Conservation (phyloP, 2,113 vertebrate genomes). For the Chloropsis cyanopogon region DNA sequence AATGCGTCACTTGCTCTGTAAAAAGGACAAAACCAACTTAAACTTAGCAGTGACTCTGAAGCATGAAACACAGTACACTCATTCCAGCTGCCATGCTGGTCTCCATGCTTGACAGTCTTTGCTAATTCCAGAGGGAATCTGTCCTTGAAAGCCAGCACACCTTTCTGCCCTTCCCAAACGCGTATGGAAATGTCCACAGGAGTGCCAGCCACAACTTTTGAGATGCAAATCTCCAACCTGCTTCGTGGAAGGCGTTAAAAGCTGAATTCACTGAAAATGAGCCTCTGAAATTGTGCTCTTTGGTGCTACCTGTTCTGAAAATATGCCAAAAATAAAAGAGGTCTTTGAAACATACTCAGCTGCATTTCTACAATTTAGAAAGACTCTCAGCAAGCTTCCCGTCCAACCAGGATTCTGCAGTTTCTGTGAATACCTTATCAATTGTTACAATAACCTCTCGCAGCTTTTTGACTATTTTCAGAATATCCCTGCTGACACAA, state of each 20-base stretch:
- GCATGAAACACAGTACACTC: neutral
- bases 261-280: neutral
- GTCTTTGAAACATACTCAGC: neutral
- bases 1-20: rapidly evolving
- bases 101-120: neutral
- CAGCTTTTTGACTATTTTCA: neutral
- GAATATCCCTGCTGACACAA: neutral
- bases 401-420: neutral
- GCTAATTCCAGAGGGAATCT: neutral
- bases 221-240: neutral
- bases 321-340: neutral
- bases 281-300: neutral
- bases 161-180: neutral
- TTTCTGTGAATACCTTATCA: neutral
- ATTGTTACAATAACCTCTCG: neutral
- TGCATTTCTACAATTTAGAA: neutral
- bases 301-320: neutral
- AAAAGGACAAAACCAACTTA: neutral
- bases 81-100: neutral
- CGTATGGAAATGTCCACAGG: neutral
- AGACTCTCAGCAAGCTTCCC: neutral
- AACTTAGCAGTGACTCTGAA: neutral
- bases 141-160: neutral
- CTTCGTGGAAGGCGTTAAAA: neutral
- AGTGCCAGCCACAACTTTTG: neutral